These are phyloP conservation scores for Ifrita kowaldi DNA, from an alignment of 2,113 vertebrate species.

Conservation along the genomic window DNA sequence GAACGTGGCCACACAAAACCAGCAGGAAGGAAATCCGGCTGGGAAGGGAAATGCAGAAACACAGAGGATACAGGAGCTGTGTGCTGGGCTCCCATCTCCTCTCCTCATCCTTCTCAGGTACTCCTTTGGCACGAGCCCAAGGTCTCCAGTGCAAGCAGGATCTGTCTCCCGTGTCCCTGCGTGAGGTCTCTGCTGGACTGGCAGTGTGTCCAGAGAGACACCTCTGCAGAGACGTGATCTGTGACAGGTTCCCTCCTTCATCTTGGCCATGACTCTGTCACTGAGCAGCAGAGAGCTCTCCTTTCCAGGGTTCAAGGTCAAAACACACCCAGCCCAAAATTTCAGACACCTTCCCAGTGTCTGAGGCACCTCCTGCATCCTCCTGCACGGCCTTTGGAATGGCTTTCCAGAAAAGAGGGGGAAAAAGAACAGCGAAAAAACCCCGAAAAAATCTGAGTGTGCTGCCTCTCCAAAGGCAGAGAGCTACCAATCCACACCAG, in stretches of 20 bases:
- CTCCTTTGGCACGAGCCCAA: neutral
- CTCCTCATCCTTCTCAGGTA: neutral
- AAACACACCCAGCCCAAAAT: neutral
- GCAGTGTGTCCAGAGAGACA: fast-evolving
- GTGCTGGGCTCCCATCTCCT: neutral
- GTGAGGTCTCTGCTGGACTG: neutral
- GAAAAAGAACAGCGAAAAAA: neutral
- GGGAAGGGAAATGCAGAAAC: neutral
- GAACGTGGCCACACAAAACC: neutral
- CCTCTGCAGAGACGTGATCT: neutral
- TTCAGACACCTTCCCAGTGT: neutral
- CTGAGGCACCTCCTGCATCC: neutral
- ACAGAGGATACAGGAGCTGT: neutral
- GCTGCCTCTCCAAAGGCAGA: neutral
- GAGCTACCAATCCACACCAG: neutral
- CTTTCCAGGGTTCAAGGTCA: neutral
- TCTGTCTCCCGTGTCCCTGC: neutral
- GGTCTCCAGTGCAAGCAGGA: neutral
- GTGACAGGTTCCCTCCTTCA: neutral
- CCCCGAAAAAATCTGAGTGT: neutral
- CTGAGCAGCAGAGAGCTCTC: neutral
- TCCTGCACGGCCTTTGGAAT: neutral
- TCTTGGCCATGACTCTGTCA: neutral
- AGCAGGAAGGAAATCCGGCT: neutral
- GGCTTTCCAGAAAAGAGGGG: neutral